These are phyloP conservation scores for Hippopotamus amphibius DNA, from an alignment of 2,113 vertebrate genomes.

Conservation along the genomic window DNA sequence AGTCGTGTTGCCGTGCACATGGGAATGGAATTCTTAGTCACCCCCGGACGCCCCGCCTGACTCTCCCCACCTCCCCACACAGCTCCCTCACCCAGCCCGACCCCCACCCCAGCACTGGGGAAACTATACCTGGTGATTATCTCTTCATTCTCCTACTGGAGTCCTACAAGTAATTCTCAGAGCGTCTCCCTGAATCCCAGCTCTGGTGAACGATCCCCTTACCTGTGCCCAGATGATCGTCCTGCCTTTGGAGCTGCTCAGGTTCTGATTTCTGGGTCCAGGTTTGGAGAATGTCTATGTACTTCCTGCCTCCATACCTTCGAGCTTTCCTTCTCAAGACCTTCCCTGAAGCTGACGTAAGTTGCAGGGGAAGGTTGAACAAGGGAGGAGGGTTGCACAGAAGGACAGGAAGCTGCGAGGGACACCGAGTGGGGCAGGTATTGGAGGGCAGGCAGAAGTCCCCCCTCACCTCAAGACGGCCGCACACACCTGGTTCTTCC, in stretches of 20 bases:
- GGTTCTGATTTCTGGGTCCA: background rate
- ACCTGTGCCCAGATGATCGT: background rate
- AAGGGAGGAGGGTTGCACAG: background rate
- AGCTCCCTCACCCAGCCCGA: background rate
- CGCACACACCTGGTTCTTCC: fast-evolving
- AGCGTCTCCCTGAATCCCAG: too few relatives aligned
- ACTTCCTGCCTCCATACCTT: background rate
- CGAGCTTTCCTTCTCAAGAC: background rate
- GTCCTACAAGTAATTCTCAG: background rate
- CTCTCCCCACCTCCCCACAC: background rate
- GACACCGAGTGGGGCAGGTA: background rate
- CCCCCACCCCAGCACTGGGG: background rate
- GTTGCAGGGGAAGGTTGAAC: background rate
- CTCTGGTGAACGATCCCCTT: background rate
- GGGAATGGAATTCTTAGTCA: background rate
- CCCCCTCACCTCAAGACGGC: background rate
- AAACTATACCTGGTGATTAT: too few relatives aligned
- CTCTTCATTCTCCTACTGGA: background rate
- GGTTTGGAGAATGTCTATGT: background rate
- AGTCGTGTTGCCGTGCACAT: fast-evolving
- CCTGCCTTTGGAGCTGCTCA: background rate
- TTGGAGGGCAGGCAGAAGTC: fast-evolving
- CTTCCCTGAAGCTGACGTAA: background rate
- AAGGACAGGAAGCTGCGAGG: background rate
- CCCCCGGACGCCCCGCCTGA: background rate